Evolutionary conservation across 2,888 invertebrate genomes (phyloP).

Genomic region (Dilophus febrilis): DNA sequence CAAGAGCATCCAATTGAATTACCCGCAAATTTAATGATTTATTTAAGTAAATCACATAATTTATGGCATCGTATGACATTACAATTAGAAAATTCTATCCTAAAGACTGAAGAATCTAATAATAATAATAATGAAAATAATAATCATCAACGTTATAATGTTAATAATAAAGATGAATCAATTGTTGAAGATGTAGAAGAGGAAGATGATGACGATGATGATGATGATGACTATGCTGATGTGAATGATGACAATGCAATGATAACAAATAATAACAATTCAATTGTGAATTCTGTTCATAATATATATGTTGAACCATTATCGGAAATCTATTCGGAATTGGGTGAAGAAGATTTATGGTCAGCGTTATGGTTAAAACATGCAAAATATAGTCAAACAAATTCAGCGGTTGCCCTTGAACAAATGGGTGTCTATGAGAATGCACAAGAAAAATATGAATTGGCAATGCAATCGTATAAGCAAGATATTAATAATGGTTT

Average conservation of each 20-base stretch:
- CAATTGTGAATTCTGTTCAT: no score
- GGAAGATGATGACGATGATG: slow-evolving; percentile 10
- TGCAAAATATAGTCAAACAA: slow-evolving; percentile 80
- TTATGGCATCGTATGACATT: slow-evolving; percentile 93
- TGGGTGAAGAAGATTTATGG: slow-evolving; percentile 95
- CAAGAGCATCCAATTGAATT: slow-evolving; percentile 70
- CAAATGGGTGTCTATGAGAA: slow-evolving; percentile 95
- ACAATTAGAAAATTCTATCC: slow-evolving; percentile 62
- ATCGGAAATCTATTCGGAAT: slow-evolving; percentile 77
- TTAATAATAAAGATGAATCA: no score
- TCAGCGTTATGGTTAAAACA: slow-evolving; percentile 89
- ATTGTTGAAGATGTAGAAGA: no score
- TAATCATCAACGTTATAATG: not conserved
- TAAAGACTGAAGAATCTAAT: slow-evolving; percentile 15
- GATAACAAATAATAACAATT: no score
- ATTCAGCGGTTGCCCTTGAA: slow-evolving; percentile 78
- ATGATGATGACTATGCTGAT: not conserved
- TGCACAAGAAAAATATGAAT: slow-evolving; percentile 72
- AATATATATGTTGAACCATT: slow-evolving; percentile 48
- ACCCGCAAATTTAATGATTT: slow-evolving; percentile 70
- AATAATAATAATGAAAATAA: slow-evolving; percentile 13
- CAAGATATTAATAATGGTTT: slow-evolving; percentile 60
- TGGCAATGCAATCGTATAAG: slow-evolving; percentile 73
- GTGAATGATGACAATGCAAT: no score
- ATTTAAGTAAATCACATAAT: slow-evolving; percentile 87